Base-by-base conservation (phyloP, 2,113 vertebrate species). In the Catagonus wagneri region DNA sequence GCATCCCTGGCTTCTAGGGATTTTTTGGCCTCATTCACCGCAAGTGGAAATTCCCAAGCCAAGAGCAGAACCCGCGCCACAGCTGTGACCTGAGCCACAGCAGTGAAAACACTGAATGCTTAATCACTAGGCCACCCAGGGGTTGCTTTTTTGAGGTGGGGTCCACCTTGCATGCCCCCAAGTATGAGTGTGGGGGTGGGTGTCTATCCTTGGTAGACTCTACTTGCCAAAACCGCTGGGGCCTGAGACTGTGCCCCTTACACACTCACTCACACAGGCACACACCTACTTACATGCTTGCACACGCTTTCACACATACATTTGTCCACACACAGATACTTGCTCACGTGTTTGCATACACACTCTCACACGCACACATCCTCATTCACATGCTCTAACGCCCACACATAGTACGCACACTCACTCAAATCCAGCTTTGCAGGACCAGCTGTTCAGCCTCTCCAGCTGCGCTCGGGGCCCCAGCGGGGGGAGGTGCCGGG, bases 1-100 rank as follows among this genome's bases (percentile, higher is more conserved):
- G n/a, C n/a, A n/a, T n/a, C n/a, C 25, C 80, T 29, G 69, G 19
- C 50, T 3, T 0, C 5, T 0, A 1, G 2, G 16, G 11, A 39
- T 7, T 3, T 44, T 44, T 44, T 44, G 44, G 44, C 44, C 44
- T 44, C 44, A 44, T 44, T 44, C 44, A 44, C 44, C 5, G 44
- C 44, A 44, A 6, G 44, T 44, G 44, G 44, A 44, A 44, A 44
- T 44, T 44, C 44, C 44, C 44, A 44, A 44, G 44, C 44, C 44
- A 44, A 44, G 44, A 44, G 8, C 44, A 44, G 44, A 44, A 44
- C 44, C 44, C 44, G 8, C 8, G 44, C 44, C 44, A 44, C 44
- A 44, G 44, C 4, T n/a, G 44, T 44, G 44, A 44, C 44, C 44
- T 44, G n/a, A n/a, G n/a, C n/a, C n/a, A n/a, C n/a, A n/a, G n/a